A percentile compares a stretch with the other conserved stretches of the same genome.
These are phyloP conservation scores for Dynastes maya DNA, from an alignment of 2,888 invertebrate species.

Conservation along the genomic window DNA sequence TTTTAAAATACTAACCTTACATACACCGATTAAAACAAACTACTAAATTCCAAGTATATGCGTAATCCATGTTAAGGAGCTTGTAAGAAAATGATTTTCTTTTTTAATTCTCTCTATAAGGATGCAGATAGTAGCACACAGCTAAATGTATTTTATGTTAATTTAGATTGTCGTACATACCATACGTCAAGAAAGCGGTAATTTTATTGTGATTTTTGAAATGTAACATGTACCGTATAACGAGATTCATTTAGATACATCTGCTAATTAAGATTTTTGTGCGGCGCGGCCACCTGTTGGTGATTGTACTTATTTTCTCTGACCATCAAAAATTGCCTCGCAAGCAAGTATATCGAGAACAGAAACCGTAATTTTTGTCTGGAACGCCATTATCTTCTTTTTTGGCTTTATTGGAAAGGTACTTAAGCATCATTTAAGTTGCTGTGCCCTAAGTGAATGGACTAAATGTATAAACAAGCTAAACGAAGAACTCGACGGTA, in stretches of 20 bases:
- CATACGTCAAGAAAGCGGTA: not conserved
- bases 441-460: not conserved
- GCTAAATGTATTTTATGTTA: too few species aligned
- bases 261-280: not conserved
- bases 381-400: constrained; percentile 18
- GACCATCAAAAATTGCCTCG: not conserved
- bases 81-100: too few species aligned
- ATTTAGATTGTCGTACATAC: too few species aligned
- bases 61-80: too few species aligned
- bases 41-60: too few species aligned
- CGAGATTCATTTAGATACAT: too few species aligned
- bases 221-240: not conserved
- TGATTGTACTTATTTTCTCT: constrained; percentile 5
- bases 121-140: too few species aligned
- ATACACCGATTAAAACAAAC: too few species aligned
- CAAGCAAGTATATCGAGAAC: constrained; percentile 18
- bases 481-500: not conserved
- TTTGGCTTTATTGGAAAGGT: not conserved
- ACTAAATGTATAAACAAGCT: not conserved
- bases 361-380: constrained; percentile 5
- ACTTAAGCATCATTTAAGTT: not conserved
- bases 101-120: too few species aligned
- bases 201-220: constrained; percentile 2
- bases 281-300: constrained; percentile 8
- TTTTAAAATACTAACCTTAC: too few species aligned